Evolutionary conservation across 2,888 invertebrate genomes (phyloP).

Genomic region (Flabesymbios commensalis): DNA sequence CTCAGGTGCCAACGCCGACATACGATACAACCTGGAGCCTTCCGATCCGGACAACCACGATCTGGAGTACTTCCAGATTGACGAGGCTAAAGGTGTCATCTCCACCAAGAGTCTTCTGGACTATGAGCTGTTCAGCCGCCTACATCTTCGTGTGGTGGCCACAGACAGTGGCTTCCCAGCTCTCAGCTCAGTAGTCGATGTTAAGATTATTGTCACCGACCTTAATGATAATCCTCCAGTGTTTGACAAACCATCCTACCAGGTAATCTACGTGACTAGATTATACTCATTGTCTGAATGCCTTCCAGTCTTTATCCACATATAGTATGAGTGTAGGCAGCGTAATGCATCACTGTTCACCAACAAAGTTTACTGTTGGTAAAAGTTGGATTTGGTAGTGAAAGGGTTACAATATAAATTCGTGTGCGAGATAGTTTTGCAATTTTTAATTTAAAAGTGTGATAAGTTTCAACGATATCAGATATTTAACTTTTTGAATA

Average conservation of each 20-base stretch:
- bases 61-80: conserved; percentile 76
- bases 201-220: conserved; percentile 82
- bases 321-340: too few species aligned
- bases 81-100: conserved; percentile 76
- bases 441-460: too few species aligned
- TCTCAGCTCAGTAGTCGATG: conserved; percentile 78
- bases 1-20: conserved; percentile 57
- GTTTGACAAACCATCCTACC: conserved; percentile 22
- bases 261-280: too few species aligned
- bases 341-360: too few species aligned
- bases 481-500: too few species aligned
- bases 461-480: too few species aligned
- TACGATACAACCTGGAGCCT: conserved; percentile 70
- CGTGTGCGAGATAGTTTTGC: too few species aligned
- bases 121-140: conserved; percentile 64
- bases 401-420: too few species aligned
- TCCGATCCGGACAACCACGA: conserved; percentile 38
- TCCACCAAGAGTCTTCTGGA: conserved; percentile 66
- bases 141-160: conserved; percentile 80
- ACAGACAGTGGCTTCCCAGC: conserved; percentile 83
- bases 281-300: too few species aligned
- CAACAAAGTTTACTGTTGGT: too few species aligned
- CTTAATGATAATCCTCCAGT: conserved; percentile 89
- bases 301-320: too few species aligned
- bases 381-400: too few species aligned